These are phyloP conservation scores for Cacoxenus indagator DNA, from an alignment of 2,888 invertebrate species.

Conservation along the genomic window DNA sequence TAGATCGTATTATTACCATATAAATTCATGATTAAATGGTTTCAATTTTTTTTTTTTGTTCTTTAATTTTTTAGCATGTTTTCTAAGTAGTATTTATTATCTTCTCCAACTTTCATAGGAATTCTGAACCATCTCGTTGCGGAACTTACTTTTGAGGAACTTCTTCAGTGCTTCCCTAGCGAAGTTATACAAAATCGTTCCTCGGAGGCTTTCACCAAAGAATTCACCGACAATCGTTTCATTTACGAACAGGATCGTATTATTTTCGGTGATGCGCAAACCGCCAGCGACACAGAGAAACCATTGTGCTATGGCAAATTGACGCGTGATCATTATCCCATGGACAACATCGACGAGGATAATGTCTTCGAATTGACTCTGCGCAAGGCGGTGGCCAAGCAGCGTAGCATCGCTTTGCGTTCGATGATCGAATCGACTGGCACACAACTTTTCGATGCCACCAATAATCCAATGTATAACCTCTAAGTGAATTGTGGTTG, in stretches of 20 bases:
- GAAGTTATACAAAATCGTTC: constrained; percentile 64
- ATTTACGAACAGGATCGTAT: constrained; percentile 54
- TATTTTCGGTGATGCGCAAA: constrained; percentile 40
- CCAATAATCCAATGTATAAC: constrained; percentile 69
- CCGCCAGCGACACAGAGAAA: constrained; percentile 36
- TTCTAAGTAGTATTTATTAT: neutral
- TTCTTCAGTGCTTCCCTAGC: constrained; percentile 68
- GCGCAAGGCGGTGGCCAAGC: constrained; percentile 73
- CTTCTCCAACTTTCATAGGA: constrained; percentile 54
- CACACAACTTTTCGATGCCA: constrained; percentile 72
- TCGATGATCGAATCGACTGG: constrained; percentile 76
- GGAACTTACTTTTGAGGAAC: constrained; percentile 66
- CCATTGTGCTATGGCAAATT: constrained; percentile 22
- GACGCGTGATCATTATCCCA: constrained; percentile 57
- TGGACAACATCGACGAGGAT: constrained; percentile 69
- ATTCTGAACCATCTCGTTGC: constrained; percentile 66
- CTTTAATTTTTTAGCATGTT: neutral
- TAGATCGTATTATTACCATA: neutral
- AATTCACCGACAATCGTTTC: constrained; percentile 58
- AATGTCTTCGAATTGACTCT: constrained; percentile 69
- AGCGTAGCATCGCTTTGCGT: constrained; percentile 75
- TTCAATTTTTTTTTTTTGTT: neutral
- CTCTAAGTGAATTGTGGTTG: constrained; percentile 39
- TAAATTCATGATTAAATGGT: neutral
- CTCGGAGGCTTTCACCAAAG: constrained; percentile 56